Base-by-base conservation (phyloP, 2,797 vertebrate genomes). In the Cirrhinus mrigala region DNA sequence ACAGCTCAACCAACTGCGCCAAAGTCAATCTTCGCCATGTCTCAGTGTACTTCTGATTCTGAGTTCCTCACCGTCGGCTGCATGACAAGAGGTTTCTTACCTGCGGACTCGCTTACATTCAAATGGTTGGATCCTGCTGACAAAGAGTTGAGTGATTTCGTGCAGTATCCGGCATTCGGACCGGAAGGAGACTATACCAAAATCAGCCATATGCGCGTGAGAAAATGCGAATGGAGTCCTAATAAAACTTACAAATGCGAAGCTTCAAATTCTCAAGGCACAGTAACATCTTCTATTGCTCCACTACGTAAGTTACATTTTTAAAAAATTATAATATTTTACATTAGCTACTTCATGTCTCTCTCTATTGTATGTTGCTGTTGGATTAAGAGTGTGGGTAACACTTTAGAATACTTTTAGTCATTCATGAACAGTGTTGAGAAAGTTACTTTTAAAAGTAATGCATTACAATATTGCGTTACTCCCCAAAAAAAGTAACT, bases 201-300 rank as follows among this genome's bases (percentile, higher is more conserved):
- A 71, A 52, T 95, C 87, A 95, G 91, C 89, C 90, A 93, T 69
- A n/a, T 92, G 83, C 73, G 3, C n/a, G 89, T 95, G 75, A 81
- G 1, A 0, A 84, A 7, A 80, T 0, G 27, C 7, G 93, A 94
- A 22, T 94, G 90, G 92, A 15, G 88, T 0, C 0, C 0, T 0
- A 4, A 0, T 0, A 0, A 68, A 0, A 0, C 0, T 1, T 91
- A 87, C 78, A 1, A 11, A 22, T 95, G 94, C 80, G 0, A 1
- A 3, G 92, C 69, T 3, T 15, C 22, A 0, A 88, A 94, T 68
- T 0, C 16, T 2, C 8, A 0, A 0, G 83, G 75, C 74, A 0
- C 0, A 0, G 2, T 37, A 37, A 2, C 4, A 37, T 4, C 33
- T 37, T 2, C 4, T 37, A 0, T 37, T 37, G 0, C 33, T 37